phyloP scores from a whole-genome alignment of 2,888 invertebrate species.

The Timema podura region DNA sequence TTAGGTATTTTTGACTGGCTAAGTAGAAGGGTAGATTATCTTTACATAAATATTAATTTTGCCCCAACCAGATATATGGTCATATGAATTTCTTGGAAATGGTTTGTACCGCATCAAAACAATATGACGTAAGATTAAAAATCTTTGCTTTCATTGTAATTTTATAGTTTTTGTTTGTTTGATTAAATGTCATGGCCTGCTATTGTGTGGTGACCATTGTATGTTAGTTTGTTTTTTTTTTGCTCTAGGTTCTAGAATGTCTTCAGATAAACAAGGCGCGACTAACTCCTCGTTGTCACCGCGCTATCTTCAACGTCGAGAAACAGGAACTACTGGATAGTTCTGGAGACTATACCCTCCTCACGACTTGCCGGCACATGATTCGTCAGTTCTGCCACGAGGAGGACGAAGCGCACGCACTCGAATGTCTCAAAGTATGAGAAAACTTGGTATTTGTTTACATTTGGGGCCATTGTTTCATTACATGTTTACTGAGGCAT shows the following conservation, averaged over 20 bases:
- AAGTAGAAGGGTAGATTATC: too few relatives aligned
- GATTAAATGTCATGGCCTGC: too few relatives aligned
- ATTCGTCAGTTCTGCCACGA: slow-evolving; percentile 79
- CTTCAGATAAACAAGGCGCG: slow-evolving; percentile 56
- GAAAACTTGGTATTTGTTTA: neutral
- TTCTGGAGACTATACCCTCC: slow-evolving; percentile 79
- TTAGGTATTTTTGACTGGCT: too few relatives aligned
- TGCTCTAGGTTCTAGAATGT: slow-evolving; percentile 72
- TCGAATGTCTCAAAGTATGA: slow-evolving; percentile 72
- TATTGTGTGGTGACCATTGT: neutral
- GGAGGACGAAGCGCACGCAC: slow-evolving; percentile 61
- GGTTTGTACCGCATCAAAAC: too few relatives aligned
- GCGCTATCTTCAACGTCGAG: slow-evolving; percentile 77
- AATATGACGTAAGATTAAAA: too few relatives aligned
- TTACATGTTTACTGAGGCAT: too few relatives aligned
- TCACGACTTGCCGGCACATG: slow-evolving; percentile 80
- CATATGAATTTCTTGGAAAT: too few relatives aligned
- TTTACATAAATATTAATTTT: too few relatives aligned
- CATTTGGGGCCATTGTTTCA: too few relatives aligned
- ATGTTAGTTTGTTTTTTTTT: slow-evolving; percentile 20
- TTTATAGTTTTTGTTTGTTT: too few relatives aligned
- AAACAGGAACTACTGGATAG: slow-evolving; percentile 83
- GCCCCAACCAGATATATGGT: too few relatives aligned
- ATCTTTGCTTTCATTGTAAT: too few relatives aligned
- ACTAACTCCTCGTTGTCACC: slow-evolving; percentile 67